Evolutionary conservation across 1,140 invertebrate species (phyloP).

Genomic region (Dinoponera quadriceps): DNA sequence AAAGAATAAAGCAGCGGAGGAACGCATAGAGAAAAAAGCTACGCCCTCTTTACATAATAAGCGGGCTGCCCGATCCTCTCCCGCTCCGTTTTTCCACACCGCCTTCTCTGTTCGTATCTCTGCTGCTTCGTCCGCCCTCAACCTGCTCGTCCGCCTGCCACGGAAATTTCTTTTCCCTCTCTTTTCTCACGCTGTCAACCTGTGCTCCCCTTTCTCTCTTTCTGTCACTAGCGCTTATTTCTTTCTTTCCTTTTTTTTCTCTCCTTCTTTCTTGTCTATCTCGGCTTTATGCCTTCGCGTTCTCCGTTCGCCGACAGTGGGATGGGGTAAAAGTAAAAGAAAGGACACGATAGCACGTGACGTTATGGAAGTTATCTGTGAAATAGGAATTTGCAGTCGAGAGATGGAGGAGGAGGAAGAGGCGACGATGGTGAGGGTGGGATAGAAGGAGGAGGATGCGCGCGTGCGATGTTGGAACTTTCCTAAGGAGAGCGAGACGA

Average conservation of each 20-base stretch:
- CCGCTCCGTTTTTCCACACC: not conserved
- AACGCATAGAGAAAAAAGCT: constrained; percentile 67
- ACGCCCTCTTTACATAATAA: constrained; percentile 80
- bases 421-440: no score
- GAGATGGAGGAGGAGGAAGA: no score
- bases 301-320: constrained; percentile 20
- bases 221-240: constrained; percentile 31
- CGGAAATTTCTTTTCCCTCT: constrained; percentile 52
- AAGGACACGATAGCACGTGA: constrained; percentile 59
- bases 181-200: constrained; percentile 4
- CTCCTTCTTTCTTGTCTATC: constrained; percentile 28
- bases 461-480: constrained; percentile 1
- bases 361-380: constrained; percentile 71
- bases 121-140: constrained; percentile 38
- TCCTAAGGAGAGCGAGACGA: constrained; percentile 15
- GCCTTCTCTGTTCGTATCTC: constrained; percentile 42
- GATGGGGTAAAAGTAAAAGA: constrained; percentile 17
- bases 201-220: not conserved
- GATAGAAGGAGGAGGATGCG: not conserved
- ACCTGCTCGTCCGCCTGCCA: constrained; percentile 14
- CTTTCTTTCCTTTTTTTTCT: constrained; percentile 14
- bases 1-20: constrained; percentile 72
- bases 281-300: constrained; percentile 28
- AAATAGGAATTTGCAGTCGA: constrained; percentile 67
- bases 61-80: constrained; percentile 43